Conservation (phyloP, 1,140 invertebrate genomes). For the Camponotus floridanus region DNA sequence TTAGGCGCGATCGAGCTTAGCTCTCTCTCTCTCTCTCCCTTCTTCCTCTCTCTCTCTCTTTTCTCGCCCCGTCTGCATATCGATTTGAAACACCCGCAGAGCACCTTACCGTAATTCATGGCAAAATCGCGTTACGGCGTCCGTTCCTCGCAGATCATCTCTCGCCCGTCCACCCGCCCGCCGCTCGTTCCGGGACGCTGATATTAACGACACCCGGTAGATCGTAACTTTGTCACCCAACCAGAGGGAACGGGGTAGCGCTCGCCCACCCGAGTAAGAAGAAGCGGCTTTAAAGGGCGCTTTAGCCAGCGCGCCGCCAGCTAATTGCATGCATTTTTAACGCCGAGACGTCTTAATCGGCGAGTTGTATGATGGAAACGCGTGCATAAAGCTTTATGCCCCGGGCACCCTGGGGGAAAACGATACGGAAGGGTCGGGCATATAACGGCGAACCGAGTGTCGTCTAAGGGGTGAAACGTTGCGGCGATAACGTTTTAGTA, state of each 20-base stretch:
- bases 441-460: slow-evolving; percentile 28
- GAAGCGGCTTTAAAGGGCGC: slow-evolving; percentile 64
- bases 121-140: slow-evolving; percentile 75
- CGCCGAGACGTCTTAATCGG: slow-evolving; percentile 78
- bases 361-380: slow-evolving; percentile 78
- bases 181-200: slow-evolving; percentile 57
- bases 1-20: slow-evolving; percentile 63
- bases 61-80: slow-evolving; percentile 56
- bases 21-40: not conserved
- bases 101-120: slow-evolving; percentile 71
- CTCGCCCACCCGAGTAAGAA: slow-evolving; percentile 57
- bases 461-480: slow-evolving; percentile 52
- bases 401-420: slow-evolving; percentile 67
- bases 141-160: slow-evolving; percentile 77
- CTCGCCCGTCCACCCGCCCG: slow-evolving; percentile 18
- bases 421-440: slow-evolving; percentile 33
- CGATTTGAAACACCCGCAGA: slow-evolving; percentile 70
- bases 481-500: slow-evolving; percentile 51
- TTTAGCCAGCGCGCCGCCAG: slow-evolving; percentile 59
- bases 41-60: slow-evolving; percentile 19
- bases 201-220: slow-evolving; percentile 82
- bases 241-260: slow-evolving; percentile 60
- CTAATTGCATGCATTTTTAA: slow-evolving; percentile 83
- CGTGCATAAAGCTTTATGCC: slow-evolving; percentile 72
- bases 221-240: slow-evolving; percentile 82